Evolutionary conservation across 53 echinoderm and acorn worm species (phyloP), one percentile per base, ranked within the genome.

Genomic region (Stichopus horrens): DNA sequence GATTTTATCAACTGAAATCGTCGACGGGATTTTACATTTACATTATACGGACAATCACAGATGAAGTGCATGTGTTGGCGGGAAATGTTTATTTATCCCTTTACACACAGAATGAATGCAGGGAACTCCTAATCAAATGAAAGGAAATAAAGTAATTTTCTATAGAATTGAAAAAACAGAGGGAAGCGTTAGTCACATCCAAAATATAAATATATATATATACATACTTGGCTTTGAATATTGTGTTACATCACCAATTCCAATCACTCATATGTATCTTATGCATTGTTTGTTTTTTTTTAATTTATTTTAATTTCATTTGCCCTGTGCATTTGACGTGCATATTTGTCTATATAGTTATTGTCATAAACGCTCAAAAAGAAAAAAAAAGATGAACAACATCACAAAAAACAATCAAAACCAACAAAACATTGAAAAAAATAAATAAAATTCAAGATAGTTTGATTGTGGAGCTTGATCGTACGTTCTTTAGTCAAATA

Each of bases 401-500:
- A 67, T 67, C 68, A 11, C 11, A 67, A 67, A 14, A 67, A 14
- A n/a, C n/a, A 14, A 67, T 67, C n/a, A 67, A 14, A 67, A n/a
- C 11, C n/a, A 67, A 14, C n/a, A 14, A 14, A 14, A n/a, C n/a
- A 67, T 14, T 67, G 68, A 11, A 67, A 11, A 67, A n/a, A n/a
- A 14, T 1, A 67, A 67, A 67, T 67, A 67, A 67, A 11, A 14
- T n/a, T 11, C n/a, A n/a, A 67, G 13, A n/a, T 67, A 67, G 13
- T 11, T 23, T 76, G 77, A 53, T 76, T 54, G 52, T 53, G 77
- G 10, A 10, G 52, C 16, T 76, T 76, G 52, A 54, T 76, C 6
- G 52, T 76, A 11, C 37, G 68, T 63, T 65, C 85, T 59, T 66
- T 67, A 85, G 85, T 85, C 67, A 63, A 65, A 66, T 66, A 18